Evolutionary conservation across 2,888 invertebrate species (phyloP), one percentile per base, ranked within the genome.

Genomic region (Tetramorium bicarinatum): DNA sequence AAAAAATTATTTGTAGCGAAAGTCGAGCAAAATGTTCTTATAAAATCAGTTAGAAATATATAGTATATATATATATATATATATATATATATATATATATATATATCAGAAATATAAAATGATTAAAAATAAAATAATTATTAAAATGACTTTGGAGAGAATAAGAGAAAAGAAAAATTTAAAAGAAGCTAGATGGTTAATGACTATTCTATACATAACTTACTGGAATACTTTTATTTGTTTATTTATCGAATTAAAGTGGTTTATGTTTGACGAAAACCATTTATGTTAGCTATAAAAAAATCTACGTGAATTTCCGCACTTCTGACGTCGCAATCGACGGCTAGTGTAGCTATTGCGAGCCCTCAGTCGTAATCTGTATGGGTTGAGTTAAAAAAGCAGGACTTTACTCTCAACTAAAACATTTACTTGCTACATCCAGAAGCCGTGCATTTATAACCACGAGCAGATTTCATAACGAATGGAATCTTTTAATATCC

Each of bases 401-500:
- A 6, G 2, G 18, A 0, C 15, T 18, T 79, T 38, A 21, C 38
- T 13, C 18, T 34, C 34, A 47, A n/a, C 15, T 47, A 41, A 11
- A 67, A 2, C 3, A 56, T 67, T 49, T 67, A 47, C 13, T 59
- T 59, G n/a, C 29, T 21, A 29, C 21, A 3, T 47, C 2, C 13
- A 47, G 18, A 67, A 69, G 2, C 0, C 18, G 25, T 13, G 21
- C 44, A 47, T 79, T 67, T 79, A 80, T 80, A 80, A n/a, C 11
- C 13, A 59, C 13, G 38, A 67, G 44, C 41, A 67, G 21, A 9
- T 47, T 59, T 61, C 25, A 18, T n/a, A 47, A 69, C 44, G 69
- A 61, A 69, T 59, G 44, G 34, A 47, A 25, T 69, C 71, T 80
- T 71, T 80, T 71, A 71, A 80, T 80, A 80, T n/a, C 59, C 13